Evolutionary conservation across 1,140 invertebrate species (phyloP).

Genomic region (Zaprionus ornatus): DNA sequence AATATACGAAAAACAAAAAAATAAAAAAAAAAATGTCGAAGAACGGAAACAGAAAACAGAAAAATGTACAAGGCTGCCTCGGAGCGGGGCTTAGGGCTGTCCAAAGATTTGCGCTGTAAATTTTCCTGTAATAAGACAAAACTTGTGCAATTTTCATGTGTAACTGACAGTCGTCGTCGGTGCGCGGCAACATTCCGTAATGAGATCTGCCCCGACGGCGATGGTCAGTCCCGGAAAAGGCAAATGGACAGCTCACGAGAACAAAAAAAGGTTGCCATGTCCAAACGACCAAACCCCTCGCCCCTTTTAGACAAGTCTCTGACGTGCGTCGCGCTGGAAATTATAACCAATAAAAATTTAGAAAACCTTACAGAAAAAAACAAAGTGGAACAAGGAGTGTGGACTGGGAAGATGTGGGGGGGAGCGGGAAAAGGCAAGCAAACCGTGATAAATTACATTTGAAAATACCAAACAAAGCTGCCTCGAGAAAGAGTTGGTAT

Average conservation of each 20-base stretch:
- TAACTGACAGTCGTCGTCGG: conserved; percentile 66
- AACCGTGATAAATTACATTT: conserved; percentile 44
- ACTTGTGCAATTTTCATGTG: conserved; percentile 82
- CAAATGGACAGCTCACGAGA: not conserved
- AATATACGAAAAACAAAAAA: conserved; percentile 18
- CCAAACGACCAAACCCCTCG: not conserved
- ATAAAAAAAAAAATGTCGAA: not conserved
- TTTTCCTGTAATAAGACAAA: conserved; percentile 75
- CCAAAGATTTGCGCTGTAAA: conserved; percentile 50
- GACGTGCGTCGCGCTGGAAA: conserved; percentile 31
- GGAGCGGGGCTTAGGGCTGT: conserved; percentile 27
- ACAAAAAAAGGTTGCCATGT: conserved; percentile 52
- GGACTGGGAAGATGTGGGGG: not conserved
- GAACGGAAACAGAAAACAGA: conserved; percentile 5
- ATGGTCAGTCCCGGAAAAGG: conserved; percentile 11
- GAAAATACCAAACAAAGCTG: conserved; percentile 25
- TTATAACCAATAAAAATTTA: conserved; percentile 69
- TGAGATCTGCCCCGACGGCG: conserved; percentile 49
- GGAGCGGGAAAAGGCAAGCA: conserved; percentile 13
- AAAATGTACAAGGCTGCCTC: conserved; percentile 34
- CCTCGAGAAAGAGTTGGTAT: conserved; percentile 1
- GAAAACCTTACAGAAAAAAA: conserved; percentile 38
- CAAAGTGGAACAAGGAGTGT: not conserved
- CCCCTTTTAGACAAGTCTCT: not conserved
- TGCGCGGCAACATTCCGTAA: conserved; percentile 64